Base-by-base conservation (phyloP, 2,888 invertebrate species). In the Perithous albicinctus region DNA sequence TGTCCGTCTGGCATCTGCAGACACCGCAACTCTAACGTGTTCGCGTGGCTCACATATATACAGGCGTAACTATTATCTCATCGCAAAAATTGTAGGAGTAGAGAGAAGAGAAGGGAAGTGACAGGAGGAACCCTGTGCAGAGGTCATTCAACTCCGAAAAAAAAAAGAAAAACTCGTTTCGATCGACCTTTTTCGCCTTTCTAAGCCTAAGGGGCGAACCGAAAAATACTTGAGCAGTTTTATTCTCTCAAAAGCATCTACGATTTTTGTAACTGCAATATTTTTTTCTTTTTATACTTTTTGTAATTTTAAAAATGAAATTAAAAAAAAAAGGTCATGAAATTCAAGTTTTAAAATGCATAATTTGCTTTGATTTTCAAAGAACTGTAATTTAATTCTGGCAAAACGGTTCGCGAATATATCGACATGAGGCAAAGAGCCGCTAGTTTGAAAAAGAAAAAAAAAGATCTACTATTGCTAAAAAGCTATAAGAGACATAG, bases 21-120 rank as follows among this genome's bases (percentile, higher is more conserved):
- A 64, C 23, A 51, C 32, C 35, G 54, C n/a, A 23, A 15, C 10
- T 23, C 54, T 15, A 15, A 70, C 26, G 8, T n/a, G n/a, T 56
- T 70, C 69, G 69, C 38, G 20, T 41, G 38, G 18, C 18, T 15
- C 59, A 32, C 59, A 15, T 6, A 15, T 7, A 15, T 15, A 35
- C 35, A 35, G n/a, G n/a, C 67, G 54, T 69, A 23, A 35, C 69
- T 29, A 56, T 70, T 70, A 70, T 70, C 69, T 56, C 69, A 70
- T 70, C 54, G 69, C 54, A 41, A 15, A 70, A 70, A 70, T 70
- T 70, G 56, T 56, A 56, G 54, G 69, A 70, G 69, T 59, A 59
- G 59, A 29, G 59, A 32, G 8, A 35, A 41, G 41, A 35, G 41
- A 41, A 43, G 35, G 29, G 67, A 67, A 48, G 48, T 23, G 51